phyloP scores from a whole-genome alignment of 1,140 invertebrate species.

The Drosophila watanabei region DNA sequence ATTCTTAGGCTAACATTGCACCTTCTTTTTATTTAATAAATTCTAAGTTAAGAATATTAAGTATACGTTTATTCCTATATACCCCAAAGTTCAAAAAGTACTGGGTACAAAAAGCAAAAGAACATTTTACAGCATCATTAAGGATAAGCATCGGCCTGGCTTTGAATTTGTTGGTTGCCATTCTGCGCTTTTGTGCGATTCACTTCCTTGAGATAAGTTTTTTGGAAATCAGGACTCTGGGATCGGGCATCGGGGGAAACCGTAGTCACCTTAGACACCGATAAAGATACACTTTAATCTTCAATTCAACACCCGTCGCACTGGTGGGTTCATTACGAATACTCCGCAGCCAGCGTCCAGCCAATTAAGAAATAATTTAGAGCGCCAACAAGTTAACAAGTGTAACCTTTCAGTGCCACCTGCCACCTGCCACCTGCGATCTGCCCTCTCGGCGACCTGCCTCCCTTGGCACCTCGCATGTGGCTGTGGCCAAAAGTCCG shows the following conservation, averaged over 20 bases:
- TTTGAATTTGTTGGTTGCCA: slow-evolving; percentile 73
- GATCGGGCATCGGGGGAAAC: not conserved
- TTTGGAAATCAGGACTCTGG: not conserved
- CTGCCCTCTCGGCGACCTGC: not conserved
- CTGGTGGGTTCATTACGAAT: slow-evolving; percentile 39
- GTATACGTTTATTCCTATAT: not conserved
- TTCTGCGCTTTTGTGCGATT: slow-evolving; percentile 50
- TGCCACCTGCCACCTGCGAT: slow-evolving; percentile 7
- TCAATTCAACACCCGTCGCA: slow-evolving; percentile 42
- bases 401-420: slow-evolving; percentile 52
- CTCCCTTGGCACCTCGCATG: slow-evolving; percentile 17
- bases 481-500: slow-evolving; percentile 49
- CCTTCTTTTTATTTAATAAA: too few species aligned
- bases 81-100: not conserved
- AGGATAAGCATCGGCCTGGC: slow-evolving; percentile 79
- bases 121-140: slow-evolving; percentile 82
- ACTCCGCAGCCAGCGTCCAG: slow-evolving; percentile 10
- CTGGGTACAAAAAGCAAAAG: slow-evolving; percentile 12
- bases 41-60: not conserved
- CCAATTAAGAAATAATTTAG: slow-evolving; percentile 80
- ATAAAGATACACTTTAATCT: slow-evolving; percentile 56
- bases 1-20: not conserved
- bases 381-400: slow-evolving; percentile 64
- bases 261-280: slow-evolving; percentile 21
- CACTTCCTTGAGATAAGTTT: slow-evolving; percentile 64